Evolutionary conservation across 1,140 invertebrate genomes (phyloP).

Genomic region (Caenorhabditis inopinata): DNA sequence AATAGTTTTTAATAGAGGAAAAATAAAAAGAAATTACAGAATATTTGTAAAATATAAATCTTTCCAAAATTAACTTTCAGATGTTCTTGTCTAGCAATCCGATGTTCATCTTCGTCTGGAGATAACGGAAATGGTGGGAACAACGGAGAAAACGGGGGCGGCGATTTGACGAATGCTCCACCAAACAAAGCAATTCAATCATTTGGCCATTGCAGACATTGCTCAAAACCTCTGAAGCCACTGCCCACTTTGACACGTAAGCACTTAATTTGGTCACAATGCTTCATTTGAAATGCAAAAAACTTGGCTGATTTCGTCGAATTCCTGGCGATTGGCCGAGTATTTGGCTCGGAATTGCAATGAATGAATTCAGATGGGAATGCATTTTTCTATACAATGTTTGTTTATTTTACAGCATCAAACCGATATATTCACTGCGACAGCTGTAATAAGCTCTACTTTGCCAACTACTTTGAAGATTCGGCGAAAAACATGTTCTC

Average conservation of each 20-base stretch:
- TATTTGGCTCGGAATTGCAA: no score
- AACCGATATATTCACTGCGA: constrained; percentile 52
- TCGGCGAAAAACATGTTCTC: constrained; percentile 34
- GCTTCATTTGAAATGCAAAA: not conserved
- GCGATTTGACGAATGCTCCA: constrained; percentile 32
- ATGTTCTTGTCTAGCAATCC: not conserved
- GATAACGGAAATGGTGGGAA: not conserved
- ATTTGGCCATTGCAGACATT: constrained; percentile 50
- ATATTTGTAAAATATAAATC: not conserved
- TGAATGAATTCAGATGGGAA: no score
- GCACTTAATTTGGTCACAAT: not conserved
- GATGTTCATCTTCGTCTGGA: constrained; percentile 10
- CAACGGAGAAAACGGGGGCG: constrained; percentile 20
- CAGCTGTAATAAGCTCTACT: constrained; percentile 50
- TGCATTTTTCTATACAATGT: no score
- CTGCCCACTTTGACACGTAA: constrained; percentile 46
- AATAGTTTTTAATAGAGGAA: not conserved
- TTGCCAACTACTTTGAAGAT: constrained; percentile 32
- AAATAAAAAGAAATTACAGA: not conserved
- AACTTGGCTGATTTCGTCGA: no score
- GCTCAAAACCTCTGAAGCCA: constrained; percentile 48
- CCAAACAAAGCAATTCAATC: constrained; percentile 31
- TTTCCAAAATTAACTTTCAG: not conserved
- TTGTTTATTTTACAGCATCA: constrained; percentile 46
- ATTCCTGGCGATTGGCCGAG: no score